These are phyloP conservation scores for Erebia epiphron DNA, from an alignment of 2,888 invertebrate genomes.

Conservation along the genomic window DNA sequence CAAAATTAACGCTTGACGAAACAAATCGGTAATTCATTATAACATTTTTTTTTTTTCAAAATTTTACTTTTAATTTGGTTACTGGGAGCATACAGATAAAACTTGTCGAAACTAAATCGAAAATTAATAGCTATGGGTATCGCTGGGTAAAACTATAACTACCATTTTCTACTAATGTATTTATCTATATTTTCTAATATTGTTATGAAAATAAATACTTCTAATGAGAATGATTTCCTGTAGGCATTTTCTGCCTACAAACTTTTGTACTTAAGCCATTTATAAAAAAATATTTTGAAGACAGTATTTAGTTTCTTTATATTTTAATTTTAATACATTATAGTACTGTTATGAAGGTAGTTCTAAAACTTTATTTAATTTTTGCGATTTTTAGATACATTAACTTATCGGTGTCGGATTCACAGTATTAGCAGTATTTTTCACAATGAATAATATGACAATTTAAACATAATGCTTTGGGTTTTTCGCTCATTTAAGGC, in stretches of 20 bases:
- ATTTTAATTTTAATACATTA: constrained; percentile 4
- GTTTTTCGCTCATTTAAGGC: too few species aligned
- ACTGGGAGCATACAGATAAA: constrained; percentile 8
- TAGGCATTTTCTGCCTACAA: too few species aligned
- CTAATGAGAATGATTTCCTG: constrained; percentile 15
- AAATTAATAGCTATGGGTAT: constrained; percentile 26
- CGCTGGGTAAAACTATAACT: constrained; percentile 27
- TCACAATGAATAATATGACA: constrained; percentile 36
- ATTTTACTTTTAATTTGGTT: neutral
- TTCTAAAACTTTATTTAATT: constrained; percentile 1
- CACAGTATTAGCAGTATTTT: constrained; percentile 15
- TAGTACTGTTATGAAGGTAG: constrained; percentile 10
- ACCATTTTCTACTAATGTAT: constrained; percentile 42
- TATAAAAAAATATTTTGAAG: too few species aligned
- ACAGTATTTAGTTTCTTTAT: constrained; percentile 25
- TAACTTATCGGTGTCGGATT: constrained; percentile 31
- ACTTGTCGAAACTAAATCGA: constrained; percentile 6
- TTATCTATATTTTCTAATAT: constrained; percentile 40
- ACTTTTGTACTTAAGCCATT: too few species aligned
- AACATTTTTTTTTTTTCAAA: neutral
- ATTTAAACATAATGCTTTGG: constrained; percentile 16
- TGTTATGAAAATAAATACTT: constrained; percentile 37
- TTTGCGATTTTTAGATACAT: constrained; percentile 28
- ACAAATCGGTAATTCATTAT: constrained; percentile 21
- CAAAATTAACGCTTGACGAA: constrained; percentile 26